Evolutionary conservation across 2,113 vertebrate species (phyloP).

Genomic region (Chiloscyllium plagiosum): DNA sequence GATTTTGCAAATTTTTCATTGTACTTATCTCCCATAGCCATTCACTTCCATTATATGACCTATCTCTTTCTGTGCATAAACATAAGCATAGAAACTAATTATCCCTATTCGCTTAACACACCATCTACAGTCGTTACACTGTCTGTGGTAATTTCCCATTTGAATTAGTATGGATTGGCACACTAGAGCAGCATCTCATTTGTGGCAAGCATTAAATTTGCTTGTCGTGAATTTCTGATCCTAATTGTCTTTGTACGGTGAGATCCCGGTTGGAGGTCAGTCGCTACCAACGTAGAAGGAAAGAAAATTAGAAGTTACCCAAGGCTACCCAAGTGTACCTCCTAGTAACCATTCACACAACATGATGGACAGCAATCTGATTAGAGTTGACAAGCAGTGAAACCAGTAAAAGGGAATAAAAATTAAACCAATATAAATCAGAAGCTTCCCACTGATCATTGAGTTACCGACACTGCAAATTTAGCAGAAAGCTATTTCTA

Average conservation of each 20-base stretch:
- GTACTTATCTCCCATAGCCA: neutral
- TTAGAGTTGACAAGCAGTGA: neutral
- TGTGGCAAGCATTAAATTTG: neutral
- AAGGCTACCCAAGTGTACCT: neutral
- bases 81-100: neutral
- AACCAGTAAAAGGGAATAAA: neutral
- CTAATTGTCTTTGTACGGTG: neutral
- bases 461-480: neutral
- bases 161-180: neutral
- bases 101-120: neutral
- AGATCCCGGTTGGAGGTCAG: neutral
- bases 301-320: constrained; percentile 18
- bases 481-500: neutral
- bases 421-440: neutral
- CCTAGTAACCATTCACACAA: neutral
- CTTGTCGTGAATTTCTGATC: neutral
- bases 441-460: constrained; percentile 11
- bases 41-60: neutral
- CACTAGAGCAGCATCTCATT: neutral
- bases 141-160: neutral
- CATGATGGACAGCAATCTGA: neutral
- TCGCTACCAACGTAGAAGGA: neutral
- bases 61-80: neutral
- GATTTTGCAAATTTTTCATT: neutral
- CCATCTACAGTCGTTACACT: neutral